Evolutionary conservation across 2,888 invertebrate species (phyloP), one percentile per base, ranked within the genome.

Genomic region (Arge pagana): DNA sequence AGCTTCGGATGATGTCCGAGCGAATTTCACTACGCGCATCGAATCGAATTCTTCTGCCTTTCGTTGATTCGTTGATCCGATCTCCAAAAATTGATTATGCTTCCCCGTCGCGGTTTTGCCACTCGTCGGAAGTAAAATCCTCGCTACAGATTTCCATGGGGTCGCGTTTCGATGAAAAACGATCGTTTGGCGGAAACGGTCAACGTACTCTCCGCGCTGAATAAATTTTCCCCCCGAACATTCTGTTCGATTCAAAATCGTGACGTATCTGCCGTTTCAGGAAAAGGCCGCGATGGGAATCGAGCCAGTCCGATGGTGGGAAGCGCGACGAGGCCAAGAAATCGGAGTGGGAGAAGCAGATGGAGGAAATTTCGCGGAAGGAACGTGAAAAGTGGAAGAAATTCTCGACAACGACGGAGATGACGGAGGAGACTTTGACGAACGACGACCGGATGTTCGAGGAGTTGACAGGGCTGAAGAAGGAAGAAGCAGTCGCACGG

Each of bases 311-410:
- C 18, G 18, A 16, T 19, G 42, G 50, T 19, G 39, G 45, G 11
- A 16, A 52, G 11, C 37, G n/a, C 23, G 41, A 37, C 37, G 48
- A 40, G 4, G 50, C 41, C 42, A 48, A 52, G 36, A 39, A 54
- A 50, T 35, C 57, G 31, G 42, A 56, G 30, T 55, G 61, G 60
- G 48, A 58, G 48, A 55, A 53, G 36, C 57, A 60, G 54, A 64
- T 62, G 61, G 57, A 55, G 23, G 54, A 62, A 42, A 48, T 61
- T 48, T 59, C 53, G 21, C 57, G 48, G 23, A 50, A 26, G 19
- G 39, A 55, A 35, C 40, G 54, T 52, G 55, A 57, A 48, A 61
- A 58, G 50, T 61, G 58, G 61, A 49, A 53, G 28, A 37, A n/a
- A 16, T 48, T 35, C 49, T 43, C 21, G 21, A 43, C 15, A 16